phyloP scores from a whole-genome alignment of 1,140 invertebrate species.

The Condylostylus longicornis region DNA sequence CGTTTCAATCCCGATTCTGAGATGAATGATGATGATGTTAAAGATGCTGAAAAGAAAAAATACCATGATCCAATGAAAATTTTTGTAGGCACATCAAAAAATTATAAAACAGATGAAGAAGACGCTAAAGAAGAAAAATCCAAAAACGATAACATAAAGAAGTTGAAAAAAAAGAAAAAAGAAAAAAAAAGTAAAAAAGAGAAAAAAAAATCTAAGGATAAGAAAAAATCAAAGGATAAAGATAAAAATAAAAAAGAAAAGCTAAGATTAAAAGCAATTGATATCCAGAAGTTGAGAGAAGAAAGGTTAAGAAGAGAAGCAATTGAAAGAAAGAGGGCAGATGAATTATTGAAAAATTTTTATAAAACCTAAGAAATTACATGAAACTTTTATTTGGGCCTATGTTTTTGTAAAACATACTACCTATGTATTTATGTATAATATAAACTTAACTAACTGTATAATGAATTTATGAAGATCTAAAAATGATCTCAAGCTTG shows the following conservation, averaged over 20 bases:
- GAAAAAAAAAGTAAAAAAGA: conserved; percentile 26
- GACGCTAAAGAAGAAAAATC: conserved; percentile 5
- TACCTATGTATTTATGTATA: too few species aligned
- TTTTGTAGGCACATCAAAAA: conserved; percentile 2
- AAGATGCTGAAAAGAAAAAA: conserved; percentile 43
- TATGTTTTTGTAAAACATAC: too few species aligned
- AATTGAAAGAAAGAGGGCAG: conserved; percentile 53
- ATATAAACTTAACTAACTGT: too few species aligned
- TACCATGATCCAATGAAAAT: conserved; percentile 53
- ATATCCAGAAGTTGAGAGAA: conserved; percentile 59
- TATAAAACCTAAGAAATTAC: too few species aligned
- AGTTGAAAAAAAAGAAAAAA: conserved; percentile 19
- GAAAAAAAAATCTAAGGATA: conserved; percentile 26
- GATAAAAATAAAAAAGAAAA: conserved; percentile 32
- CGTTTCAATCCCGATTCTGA: conserved; percentile 9
- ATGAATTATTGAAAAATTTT: conserved; percentile 55
- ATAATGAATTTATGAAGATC: too few species aligned
- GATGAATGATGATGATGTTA: conserved; percentile 38
- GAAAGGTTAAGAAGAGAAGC: conserved; percentile 66
- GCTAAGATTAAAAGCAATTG: conserved; percentile 24
- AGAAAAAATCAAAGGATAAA: conserved; percentile 31
- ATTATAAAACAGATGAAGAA: not conserved
- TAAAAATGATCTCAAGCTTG: too few species aligned
- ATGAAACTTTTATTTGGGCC: too few species aligned
- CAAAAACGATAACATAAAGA: conserved; percentile 18